A percentile compares a stretch with the other conserved stretches of the same genome.
Conservation (phyloP, 2,113 vertebrate species). For the Hassar affinis region DNA sequence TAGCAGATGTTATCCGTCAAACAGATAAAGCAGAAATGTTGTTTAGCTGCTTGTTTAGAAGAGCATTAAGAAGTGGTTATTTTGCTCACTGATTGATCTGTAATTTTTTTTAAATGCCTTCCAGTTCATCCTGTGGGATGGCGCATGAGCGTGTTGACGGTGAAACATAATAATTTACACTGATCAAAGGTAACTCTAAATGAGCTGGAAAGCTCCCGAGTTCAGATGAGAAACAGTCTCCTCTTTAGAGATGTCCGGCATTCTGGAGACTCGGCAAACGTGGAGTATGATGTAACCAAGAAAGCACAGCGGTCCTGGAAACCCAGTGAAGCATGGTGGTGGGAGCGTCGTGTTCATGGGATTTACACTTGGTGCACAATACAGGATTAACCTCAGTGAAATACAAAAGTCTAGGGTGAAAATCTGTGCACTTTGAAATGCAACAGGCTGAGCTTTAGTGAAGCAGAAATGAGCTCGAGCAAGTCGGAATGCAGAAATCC, state of each 20-base stretch:
- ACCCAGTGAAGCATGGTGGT: not conserved
- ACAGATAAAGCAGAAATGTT: not conserved
- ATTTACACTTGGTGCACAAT: too few species aligned
- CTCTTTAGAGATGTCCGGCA: too few species aligned
- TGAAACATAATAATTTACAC: not conserved
- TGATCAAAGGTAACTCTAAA: not conserved
- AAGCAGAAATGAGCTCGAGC: not conserved
- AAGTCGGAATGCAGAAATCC: not conserved
- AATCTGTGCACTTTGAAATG: too few species aligned
- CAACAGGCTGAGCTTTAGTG: not conserved
- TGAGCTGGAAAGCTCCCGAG: not conserved
- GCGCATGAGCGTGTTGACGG: not conserved
- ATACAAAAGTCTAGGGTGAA: too few species aligned
- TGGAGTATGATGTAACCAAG: too few species aligned
- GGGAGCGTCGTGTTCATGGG: not conserved
- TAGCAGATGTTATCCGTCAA: not conserved
- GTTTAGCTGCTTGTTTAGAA: not conserved
- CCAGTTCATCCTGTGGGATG: not conserved
- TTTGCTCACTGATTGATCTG: not conserved
- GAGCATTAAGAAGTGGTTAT: not conserved
- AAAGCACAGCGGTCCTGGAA: not conserved
- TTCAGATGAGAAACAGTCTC: not conserved
- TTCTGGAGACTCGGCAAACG: not conserved
- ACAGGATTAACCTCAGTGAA: too few species aligned
- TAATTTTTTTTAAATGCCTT: not conserved